Conservation (phyloP, 2,113 vertebrate species). For the Calypte anna region DNA sequence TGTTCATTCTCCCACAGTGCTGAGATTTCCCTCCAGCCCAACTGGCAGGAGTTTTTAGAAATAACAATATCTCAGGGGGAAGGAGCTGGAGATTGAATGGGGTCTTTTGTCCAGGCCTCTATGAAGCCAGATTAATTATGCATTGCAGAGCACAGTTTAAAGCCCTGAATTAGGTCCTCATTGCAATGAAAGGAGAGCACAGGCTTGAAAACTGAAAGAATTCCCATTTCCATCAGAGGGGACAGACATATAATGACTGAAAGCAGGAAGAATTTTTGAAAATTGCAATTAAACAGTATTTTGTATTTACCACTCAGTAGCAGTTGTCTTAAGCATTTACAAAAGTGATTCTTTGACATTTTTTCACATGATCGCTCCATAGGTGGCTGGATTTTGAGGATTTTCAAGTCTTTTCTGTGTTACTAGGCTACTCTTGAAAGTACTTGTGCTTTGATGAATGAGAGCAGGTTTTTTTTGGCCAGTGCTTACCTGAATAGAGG, state of each 20-base stretch:
- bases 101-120: conserved; percentile 89
- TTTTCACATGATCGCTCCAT: conserved; percentile 68
- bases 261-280: conserved; percentile 76
- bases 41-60: conserved; percentile 92
- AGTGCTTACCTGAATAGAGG: conserved; percentile 62
- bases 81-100: conserved; percentile 87
- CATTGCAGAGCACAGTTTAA: conserved; percentile 85
- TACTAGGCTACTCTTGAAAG: conserved; percentile 75
- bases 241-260: conserved; percentile 78
- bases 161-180: conserved; percentile 78
- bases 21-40: conserved; percentile 87
- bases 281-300: conserved; percentile 79
- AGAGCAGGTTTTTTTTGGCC: not conserved
- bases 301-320: conserved; percentile 71
- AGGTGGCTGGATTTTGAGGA: conserved; percentile 76
- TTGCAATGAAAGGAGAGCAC: conserved; percentile 75
- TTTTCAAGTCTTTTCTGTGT: conserved; percentile 76
- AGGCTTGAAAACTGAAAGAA: conserved; percentile 77
- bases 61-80: conserved; percentile 91
- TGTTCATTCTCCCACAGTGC: conserved; percentile 84
- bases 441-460: conserved; percentile 64
- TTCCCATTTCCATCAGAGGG: conserved; percentile 71
- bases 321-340: conserved; percentile 73
- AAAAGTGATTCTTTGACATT: conserved; percentile 71
- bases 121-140: conserved; percentile 97